phyloP scores from a whole-genome alignment of 2,888 invertebrate species.

The Drosophila meridionalis region DNA sequence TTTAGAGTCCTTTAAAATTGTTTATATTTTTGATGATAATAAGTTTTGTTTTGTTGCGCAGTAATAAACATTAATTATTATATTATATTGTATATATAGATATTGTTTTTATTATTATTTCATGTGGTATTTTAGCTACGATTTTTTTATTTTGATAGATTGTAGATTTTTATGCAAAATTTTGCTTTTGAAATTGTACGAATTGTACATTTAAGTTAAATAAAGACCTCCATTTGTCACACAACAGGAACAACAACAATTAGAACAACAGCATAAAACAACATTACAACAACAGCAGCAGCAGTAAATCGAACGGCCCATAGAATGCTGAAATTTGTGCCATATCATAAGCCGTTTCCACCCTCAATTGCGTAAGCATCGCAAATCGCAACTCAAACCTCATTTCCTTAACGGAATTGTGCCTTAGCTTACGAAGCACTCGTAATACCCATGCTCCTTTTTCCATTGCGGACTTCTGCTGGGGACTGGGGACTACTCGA shows the following conservation, averaged over 20 bases:
- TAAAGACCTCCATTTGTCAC: constrained; percentile 15
- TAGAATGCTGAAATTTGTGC: constrained; percentile 36
- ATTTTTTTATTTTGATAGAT: not conserved
- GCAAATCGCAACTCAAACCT: constrained; percentile 10
- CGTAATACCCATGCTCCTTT: constrained; percentile 17
- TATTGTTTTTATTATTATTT: too few species aligned
- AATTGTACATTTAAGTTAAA: not conserved
- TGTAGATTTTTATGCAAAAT: not conserved
- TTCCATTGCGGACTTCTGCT: constrained; percentile 6
- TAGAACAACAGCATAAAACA: not conserved
- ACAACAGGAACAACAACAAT: not conserved
- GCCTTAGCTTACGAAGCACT: constrained; percentile 25
- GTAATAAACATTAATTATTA: too few species aligned
- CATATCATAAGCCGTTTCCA: constrained; percentile 38
- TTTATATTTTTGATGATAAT: too few species aligned
- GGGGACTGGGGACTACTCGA: not conserved
- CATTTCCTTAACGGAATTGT: constrained; percentile 14
- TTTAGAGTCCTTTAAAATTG: too few species aligned
- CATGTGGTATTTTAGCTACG: too few species aligned
- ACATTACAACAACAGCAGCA: not conserved
- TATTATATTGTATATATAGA: too few species aligned
- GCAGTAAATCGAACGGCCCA: constrained; percentile 7
- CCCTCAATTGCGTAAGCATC: constrained; percentile 21
- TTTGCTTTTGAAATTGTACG: not conserved
- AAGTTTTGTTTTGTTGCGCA: too few species aligned